Evolutionary conservation across 2,888 invertebrate species (phyloP).

Genomic region (Nemotelus nigrinus): DNA sequence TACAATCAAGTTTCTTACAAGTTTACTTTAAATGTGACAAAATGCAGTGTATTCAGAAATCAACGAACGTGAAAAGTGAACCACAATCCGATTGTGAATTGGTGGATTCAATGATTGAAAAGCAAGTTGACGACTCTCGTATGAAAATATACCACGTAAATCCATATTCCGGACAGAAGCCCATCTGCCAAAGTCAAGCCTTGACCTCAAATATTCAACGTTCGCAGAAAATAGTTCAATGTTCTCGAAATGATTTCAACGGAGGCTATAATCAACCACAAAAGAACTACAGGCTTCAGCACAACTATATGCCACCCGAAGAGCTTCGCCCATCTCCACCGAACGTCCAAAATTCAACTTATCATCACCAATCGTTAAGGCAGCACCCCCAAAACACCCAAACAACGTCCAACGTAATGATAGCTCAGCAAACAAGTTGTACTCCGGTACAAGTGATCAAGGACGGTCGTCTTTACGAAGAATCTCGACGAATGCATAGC

Average conservation of each 20-base stretch:
- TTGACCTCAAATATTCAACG: slow-evolving; percentile 49
- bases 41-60: slow-evolving; percentile 61
- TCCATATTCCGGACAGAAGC: slow-evolving; percentile 47
- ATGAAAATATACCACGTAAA: slow-evolving; percentile 8
- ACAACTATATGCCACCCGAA: slow-evolving; percentile 10
- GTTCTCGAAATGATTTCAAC: slow-evolving; percentile 13
- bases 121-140: neutral
- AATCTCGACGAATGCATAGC: slow-evolving; percentile 52
- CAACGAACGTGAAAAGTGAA: slow-evolving; percentile 61
- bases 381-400: slow-evolving; percentile 43
- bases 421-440: neutral
- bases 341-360: slow-evolving; percentile 51
- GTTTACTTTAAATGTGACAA: neutral
- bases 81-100: slow-evolving; percentile 60
- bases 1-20: no score
- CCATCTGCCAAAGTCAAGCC: slow-evolving; percentile 51
- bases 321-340: slow-evolving; percentile 43
- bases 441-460: slow-evolving; percentile 64
- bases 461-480: slow-evolving; percentile 64
- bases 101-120: slow-evolving; percentile 55
- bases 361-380: slow-evolving; percentile 53
- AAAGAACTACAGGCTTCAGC: neutral
- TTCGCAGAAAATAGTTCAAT: slow-evolving; percentile 27
- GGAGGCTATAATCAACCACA: slow-evolving; percentile 5
- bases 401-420: slow-evolving; percentile 23